Conservation (phyloP, 2,888 invertebrate species). For the Cyaniris semiargus region DNA sequence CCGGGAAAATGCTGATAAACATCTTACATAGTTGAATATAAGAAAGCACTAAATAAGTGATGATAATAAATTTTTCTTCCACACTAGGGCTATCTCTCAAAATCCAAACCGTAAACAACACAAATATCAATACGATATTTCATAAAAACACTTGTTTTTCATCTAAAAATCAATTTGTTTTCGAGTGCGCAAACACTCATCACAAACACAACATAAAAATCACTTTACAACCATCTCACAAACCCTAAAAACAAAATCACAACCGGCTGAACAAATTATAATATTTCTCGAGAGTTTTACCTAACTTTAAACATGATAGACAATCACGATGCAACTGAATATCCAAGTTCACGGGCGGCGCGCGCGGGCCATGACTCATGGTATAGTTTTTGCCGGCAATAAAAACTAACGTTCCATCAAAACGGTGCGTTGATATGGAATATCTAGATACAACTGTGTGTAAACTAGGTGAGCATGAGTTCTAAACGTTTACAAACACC, state of each 20-base stretch:
- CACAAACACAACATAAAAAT: background rate
- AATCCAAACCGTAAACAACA: background rate
- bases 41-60: too few species aligned
- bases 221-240: background rate
- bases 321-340: constrained; percentile 45
- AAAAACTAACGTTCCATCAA: constrained; percentile 32
- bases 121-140: background rate
- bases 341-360: constrained; percentile 40
- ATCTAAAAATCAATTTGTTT: background rate
- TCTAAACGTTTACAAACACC: too few species aligned
- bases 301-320: constrained; percentile 60
- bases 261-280: background rate
- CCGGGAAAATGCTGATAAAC: too few species aligned
- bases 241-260: background rate
- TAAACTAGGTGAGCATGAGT: constrained; percentile 42
- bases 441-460: constrained; percentile 54
- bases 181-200: background rate
- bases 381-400: constrained; percentile 24
- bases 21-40: too few species aligned
- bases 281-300: constrained; percentile 39
- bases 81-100: background rate
- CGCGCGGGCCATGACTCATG: constrained; percentile 24
- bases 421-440: background rate
- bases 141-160: background rate
- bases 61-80: too few species aligned